Base-by-base conservation (phyloP, 2,888 invertebrate genomes). In the Oligia latruncula region DNA sequence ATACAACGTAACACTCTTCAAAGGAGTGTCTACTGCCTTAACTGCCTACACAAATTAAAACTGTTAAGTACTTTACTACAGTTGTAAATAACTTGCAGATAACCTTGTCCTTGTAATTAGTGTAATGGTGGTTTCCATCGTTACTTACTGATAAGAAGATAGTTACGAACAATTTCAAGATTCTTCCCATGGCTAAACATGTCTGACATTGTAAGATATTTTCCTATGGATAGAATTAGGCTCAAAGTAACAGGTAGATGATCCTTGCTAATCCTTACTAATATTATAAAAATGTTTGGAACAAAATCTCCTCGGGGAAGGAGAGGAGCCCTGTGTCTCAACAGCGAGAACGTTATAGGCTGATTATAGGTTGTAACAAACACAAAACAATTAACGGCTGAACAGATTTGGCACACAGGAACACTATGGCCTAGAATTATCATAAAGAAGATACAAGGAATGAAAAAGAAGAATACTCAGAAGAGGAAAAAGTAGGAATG, bases 81-180 rank as follows among this genome's bases (percentile, higher is more conserved):
- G 75, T 65, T 78, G 80, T 82, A 87, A 82, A 87, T 87, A 88
- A 81, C 82, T 88, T 70, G 46, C 35, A 75, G 88, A 85, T 83
- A 88, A 85, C 83, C 83, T 83, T 86, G 83, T 77, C 88, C 86
- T 82, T 83, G 82, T 67, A 83, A 88, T 88, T 88, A 86, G 81
- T 82, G 55, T 70, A 73, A 77, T 81, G 75, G 81, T 77, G 67
- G 79, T 74, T 66, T 65, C 68, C 74, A 66, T 83, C 78, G 62
- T 85, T 74, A 84, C 20, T n/a, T 64, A 74, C 75, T 58, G 80
- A 82, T 82, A 85, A 82, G 15, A n/a, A 49, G 55, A 46, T 73
- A n/a, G 13, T 46, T 66, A 65, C 35, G 40, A 20, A 55, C 75
- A 81, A 75, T 71, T 75, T 79, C 68, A 81, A 74, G 52, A 73